These are phyloP conservation scores for Cochlearius cochlearius DNA, from an alignment of 2,113 vertebrate species.

Conservation along the genomic window DNA sequence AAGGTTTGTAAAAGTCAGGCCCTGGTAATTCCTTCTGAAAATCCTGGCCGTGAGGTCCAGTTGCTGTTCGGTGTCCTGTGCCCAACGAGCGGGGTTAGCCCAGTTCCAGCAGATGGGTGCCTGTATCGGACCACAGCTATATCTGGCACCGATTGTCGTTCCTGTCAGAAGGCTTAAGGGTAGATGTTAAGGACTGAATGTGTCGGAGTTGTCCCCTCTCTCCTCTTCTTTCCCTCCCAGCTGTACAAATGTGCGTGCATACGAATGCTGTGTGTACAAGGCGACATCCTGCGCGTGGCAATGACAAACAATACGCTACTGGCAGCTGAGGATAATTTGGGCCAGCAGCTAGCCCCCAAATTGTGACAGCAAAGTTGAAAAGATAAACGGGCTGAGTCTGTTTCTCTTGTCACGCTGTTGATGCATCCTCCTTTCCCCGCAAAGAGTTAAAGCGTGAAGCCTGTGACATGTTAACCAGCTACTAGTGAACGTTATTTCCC, in stretches of 20 bases:
- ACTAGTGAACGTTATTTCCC: background rate
- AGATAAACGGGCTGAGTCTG: background rate
- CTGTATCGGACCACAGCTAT: background rate
- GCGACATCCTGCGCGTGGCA: background rate
- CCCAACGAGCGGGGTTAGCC: background rate
- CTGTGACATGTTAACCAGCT: background rate
- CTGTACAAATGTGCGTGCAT: background rate
- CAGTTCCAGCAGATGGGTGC: background rate
- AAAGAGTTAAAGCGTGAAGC: background rate
- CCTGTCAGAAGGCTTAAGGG: background rate
- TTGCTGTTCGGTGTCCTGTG: background rate
- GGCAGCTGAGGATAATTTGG: background rate
- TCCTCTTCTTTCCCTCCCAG: background rate
- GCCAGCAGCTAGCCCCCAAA: background rate
- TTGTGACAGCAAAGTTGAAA: background rate
- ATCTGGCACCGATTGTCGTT: background rate
- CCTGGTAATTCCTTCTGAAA: background rate
- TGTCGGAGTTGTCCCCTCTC: background rate
- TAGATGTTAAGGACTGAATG: background rate
- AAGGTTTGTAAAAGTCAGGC: background rate
- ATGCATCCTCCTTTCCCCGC: background rate
- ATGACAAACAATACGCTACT: background rate
- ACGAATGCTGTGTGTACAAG: background rate
- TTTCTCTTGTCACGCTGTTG: fast-evolving
- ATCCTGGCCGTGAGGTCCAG: background rate